A percentile compares a stretch with the other conserved stretches of the same genome.
Conservation (phyloP, 64 coral and sea anemone species). For the Catalaphyllia jardinei region DNA sequence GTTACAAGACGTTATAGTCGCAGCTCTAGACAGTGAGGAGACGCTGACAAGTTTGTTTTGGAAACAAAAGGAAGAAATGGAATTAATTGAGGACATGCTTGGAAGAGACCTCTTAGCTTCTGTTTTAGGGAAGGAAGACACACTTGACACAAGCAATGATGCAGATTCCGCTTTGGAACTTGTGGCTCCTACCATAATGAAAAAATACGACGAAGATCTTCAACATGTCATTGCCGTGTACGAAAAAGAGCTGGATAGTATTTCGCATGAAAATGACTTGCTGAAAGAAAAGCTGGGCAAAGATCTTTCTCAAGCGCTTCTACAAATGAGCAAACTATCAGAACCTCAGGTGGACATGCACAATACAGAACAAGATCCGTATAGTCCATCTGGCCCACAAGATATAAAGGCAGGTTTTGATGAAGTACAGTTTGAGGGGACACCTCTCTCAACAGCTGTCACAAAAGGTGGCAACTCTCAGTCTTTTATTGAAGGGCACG, state of each 20-base stretch:
- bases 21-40: conserved; percentile 6
- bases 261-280: conserved; percentile 38
- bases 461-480: too few species aligned
- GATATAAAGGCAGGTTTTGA: background rate
- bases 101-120: conserved; percentile 13
- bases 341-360: background rate
- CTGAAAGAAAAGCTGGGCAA: conserved; percentile 45
- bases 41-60: conserved; percentile 32
- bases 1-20: conserved; percentile 13
- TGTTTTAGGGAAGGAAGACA: background rate
- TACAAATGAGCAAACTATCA: background rate
- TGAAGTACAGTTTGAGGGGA: background rate
- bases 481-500: background rate
- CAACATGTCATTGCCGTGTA: conserved; percentile 59
- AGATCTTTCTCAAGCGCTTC: conserved; percentile 22
- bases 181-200: conserved; percentile 21
- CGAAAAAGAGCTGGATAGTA: conserved; percentile 55
- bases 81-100: conserved; percentile 16
- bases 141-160: background rate
- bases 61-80: conserved; percentile 40
- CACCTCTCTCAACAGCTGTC: too few species aligned
- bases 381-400: background rate
- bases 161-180: background rate
- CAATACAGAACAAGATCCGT: background rate
- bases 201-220: conserved; percentile 55